These are phyloP conservation scores for Dynastes grantii DNA, from an alignment of 2,888 invertebrate species.

Conservation along the genomic window DNA sequence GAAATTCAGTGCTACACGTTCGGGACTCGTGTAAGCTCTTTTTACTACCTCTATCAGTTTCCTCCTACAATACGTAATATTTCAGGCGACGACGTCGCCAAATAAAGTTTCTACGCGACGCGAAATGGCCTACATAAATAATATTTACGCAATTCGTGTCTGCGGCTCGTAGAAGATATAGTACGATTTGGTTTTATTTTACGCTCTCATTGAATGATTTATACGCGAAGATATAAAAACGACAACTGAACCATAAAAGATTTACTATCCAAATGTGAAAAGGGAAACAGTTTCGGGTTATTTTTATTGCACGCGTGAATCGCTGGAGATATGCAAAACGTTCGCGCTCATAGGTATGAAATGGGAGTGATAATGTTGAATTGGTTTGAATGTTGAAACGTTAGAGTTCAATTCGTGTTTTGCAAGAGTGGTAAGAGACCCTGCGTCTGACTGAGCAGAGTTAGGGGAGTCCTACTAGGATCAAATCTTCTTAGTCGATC, in stretches of 20 bases:
- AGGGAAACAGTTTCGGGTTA: background rate
- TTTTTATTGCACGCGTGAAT: background rate
- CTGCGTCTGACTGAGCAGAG: background rate
- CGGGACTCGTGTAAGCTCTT: too few relatives aligned
- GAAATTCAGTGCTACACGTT: too few relatives aligned
- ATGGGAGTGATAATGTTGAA: background rate
- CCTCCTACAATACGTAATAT: too few relatives aligned
- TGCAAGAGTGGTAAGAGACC: background rate
- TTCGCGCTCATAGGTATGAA: background rate
- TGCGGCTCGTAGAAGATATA: background rate
- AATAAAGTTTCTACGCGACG: too few relatives aligned
- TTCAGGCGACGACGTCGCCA: too few relatives aligned
- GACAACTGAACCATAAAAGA: background rate
- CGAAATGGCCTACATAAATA: background rate
- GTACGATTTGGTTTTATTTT: background rate
- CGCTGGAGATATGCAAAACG: background rate
- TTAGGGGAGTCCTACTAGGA: background rate
- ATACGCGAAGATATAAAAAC: constrained; percentile 6
- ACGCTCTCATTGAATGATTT: constrained; percentile 7
- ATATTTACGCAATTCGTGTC: constrained; percentile 12
- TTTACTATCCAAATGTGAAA: background rate
- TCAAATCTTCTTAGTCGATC: too few relatives aligned
- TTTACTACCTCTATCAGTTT: too few relatives aligned
- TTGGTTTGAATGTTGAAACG: background rate
- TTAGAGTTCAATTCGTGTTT: background rate